Evolutionary conservation across 2,113 vertebrate species (phyloP).

Genomic region (Microtus oregoni): DNA sequence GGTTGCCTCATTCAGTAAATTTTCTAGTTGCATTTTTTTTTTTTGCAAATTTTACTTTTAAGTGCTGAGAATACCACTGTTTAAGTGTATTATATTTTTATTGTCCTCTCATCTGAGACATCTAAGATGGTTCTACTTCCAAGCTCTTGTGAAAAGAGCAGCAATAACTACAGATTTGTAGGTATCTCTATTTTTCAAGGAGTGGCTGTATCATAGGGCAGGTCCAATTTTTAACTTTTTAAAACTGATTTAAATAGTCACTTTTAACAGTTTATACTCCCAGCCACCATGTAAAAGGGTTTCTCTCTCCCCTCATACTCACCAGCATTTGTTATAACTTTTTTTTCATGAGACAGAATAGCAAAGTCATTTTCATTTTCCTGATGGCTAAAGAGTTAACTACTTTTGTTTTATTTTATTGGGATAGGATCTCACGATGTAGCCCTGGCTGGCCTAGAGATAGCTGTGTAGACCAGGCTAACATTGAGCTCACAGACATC

Average conservation of each 20-base stretch:
- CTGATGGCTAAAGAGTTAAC: not conserved
- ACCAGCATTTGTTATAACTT: not conserved
- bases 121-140: not conserved
- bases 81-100: not conserved
- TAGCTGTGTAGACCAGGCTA: not conserved
- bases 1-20: not conserved
- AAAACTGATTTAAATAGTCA: not conserved
- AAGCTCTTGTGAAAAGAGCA: not conserved
- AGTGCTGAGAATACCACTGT: not conserved
- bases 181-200: not conserved
- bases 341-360: not conserved
- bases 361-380: not conserved
- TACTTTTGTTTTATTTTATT: not conserved
- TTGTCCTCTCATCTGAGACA: not conserved
- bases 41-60: not conserved
- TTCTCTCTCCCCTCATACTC: not conserved
- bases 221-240: not conserved
- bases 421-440: not conserved
- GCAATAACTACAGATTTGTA: not conserved
- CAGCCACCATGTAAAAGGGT: not conserved
- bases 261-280: not conserved
- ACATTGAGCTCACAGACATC: not conserved
- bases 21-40: not conserved
- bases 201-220: not conserved
- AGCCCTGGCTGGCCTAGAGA: not conserved